Base-by-base conservation (phyloP, 2,888 invertebrate species). In the Amblyjoppa fuscipennis region DNA sequence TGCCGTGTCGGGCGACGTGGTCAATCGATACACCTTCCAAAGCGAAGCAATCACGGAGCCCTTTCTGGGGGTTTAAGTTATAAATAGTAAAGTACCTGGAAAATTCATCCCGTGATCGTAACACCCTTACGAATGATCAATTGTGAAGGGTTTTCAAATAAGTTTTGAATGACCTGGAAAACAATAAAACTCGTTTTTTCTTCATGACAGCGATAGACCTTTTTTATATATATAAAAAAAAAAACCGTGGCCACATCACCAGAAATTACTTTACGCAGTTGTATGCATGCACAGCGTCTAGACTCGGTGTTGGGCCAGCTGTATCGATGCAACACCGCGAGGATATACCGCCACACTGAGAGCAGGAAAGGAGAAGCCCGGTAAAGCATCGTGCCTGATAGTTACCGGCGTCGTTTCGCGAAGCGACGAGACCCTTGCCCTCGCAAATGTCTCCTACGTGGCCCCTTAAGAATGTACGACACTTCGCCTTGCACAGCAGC, bases 391-490 rank as follows among this genome's bases (percentile, higher is more conserved):
- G 76, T 73, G 80, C 75, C 80, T 83, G 73, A 86, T 86, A 86
- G 83, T 86, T 86, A 83, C 81, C 74, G 77, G 64, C 69, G 81
- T 86, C 85, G 83, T 86, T 86, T 83, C 77, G 76, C 82, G 71
- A 82, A 82, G 76, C 80, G 75, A 82, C 76, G 79, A 82, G 85
- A 79, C 79, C 82, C 81, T 81, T 81, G 69, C 85, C 70, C 73
- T 68, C 53, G 68, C 78, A 78, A 86, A 86, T 83, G 83, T 86
- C 85, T 83, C 74, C 77, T 81, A 86, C 85, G 85, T 86, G 84
- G 81, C 84, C 75, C 78, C 59, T 84, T 75, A 86, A 84, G 76
- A 84, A 86, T 84, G 81, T 80, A 86, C 79, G 81, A 84, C 81
- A 81, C 81, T 84, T 34, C 31, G 64, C 64, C 16, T 49, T 16